A percentile compares a stretch with the other conserved stretches of the same genome.
phyloP scores from a whole-genome alignment of 2,888 invertebrate species.

The Apotomis betuletana region DNA sequence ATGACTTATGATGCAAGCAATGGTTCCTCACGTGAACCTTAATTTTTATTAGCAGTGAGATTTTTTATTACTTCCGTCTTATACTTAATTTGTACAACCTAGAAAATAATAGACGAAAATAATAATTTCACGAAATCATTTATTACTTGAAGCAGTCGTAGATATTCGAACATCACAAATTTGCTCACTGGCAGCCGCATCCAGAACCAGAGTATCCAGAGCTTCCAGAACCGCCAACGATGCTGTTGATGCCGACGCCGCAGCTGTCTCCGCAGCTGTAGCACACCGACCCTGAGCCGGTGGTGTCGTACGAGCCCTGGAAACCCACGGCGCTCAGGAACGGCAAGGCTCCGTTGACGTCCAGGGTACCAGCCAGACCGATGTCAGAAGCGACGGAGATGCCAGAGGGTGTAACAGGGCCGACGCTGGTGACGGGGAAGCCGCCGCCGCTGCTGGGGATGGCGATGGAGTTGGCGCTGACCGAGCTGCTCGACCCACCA shows the following conservation, averaged over 20 bases:
- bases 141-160: neutral
- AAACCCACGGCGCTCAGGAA: constrained; percentile 55
- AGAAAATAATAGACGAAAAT: too few species aligned
- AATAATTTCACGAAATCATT: too few species aligned
- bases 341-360: constrained; percentile 50
- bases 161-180: neutral
- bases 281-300: constrained; percentile 55
- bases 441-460: constrained; percentile 43
- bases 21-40: too few species aligned
- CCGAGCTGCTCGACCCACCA: neutral
- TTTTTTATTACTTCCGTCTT: too few species aligned
- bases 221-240: too few species aligned
- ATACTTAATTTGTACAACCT: too few species aligned
- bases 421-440: constrained; percentile 46
- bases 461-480: constrained; percentile 24
- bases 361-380: constrained; percentile 49
- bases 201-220: too few species aligned
- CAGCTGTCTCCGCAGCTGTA: constrained; percentile 57
- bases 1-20: too few species aligned
- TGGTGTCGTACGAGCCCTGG: constrained; percentile 57
- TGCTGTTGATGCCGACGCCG: neutral
- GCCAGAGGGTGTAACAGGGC: constrained; percentile 47
- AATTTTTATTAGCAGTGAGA: too few species aligned
- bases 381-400: neutral
- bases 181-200: too few species aligned